Evolutionary conservation across 53 echinoderm and acorn worm species (phyloP).

Genomic region (Temnopleurus reevesii): DNA sequence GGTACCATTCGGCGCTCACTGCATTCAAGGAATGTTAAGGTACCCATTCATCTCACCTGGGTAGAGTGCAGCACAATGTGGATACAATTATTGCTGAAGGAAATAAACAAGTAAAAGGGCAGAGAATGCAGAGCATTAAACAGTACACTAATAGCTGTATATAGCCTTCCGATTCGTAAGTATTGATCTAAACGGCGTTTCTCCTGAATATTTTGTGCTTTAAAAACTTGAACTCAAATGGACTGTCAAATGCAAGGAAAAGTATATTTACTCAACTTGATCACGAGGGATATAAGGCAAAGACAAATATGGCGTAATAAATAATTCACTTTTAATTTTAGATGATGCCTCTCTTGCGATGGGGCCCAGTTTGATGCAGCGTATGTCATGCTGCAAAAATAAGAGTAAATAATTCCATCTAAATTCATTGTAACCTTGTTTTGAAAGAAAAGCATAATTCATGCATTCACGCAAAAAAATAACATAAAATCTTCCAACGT

Average conservation of each 20-base stretch:
- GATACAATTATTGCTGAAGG: too few species aligned
- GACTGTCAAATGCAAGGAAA: neutral
- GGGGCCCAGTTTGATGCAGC: neutral
- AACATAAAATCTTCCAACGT: too few species aligned
- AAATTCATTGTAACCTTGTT: neutral
- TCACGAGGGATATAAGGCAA: neutral
- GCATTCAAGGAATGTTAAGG: too few species aligned
- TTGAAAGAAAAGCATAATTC: neutral
- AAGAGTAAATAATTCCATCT: neutral
- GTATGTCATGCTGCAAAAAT: neutral
- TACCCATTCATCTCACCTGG: too few species aligned
- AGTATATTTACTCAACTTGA: neutral
- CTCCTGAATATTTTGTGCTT: neutral
- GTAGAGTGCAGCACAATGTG: too few species aligned
- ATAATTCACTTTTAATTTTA: neutral
- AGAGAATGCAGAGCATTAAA: too few species aligned
- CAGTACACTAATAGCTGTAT: too few species aligned
- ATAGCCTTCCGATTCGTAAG: too few species aligned
- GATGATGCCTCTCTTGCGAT: neutral
- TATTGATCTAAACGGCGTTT: neutral
- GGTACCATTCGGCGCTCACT: too few species aligned
- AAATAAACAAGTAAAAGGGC: too few species aligned
- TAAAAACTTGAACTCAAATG: neutral
- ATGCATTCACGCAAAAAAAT: too few species aligned
- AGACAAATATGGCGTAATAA: neutral